These are phyloP conservation scores for Drosophila neoperkinsi DNA, from an alignment of 2,888 invertebrate species.

Conservation along the genomic window DNA sequence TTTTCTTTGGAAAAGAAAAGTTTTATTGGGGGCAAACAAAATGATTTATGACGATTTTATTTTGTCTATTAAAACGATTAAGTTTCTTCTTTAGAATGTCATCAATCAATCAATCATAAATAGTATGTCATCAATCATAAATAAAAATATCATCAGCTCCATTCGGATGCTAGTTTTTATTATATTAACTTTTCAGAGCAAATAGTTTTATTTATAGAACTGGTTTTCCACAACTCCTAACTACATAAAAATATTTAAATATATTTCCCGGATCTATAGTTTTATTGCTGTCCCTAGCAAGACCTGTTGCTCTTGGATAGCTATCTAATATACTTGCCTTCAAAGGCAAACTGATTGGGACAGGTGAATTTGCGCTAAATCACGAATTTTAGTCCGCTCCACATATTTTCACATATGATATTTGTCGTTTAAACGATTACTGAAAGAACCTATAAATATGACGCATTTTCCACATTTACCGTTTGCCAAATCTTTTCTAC, in stretches of 20 bases:
- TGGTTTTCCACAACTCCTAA: background rate
- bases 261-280: background rate
- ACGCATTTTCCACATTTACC: slow-evolving; percentile 26
- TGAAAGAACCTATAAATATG: slow-evolving; percentile 39
- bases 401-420: slow-evolving; percentile 19
- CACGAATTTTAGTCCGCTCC: background rate
- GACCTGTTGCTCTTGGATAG: slow-evolving; percentile 8
- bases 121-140: background rate
- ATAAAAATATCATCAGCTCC: background rate
- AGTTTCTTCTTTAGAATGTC: background rate
- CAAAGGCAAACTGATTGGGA: slow-evolving; percentile 36
- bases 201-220: background rate
- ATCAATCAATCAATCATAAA: background rate
- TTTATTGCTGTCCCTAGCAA: background rate
- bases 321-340: background rate
- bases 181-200: background rate
- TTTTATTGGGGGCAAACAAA: background rate
- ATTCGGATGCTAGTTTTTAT: background rate
- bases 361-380: slow-evolving; percentile 44
- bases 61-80: background rate
- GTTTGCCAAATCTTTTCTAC: slow-evolving; percentile 32
- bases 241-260: background rate
- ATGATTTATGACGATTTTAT: background rate
- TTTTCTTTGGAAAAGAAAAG: background rate
- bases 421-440: slow-evolving; percentile 42